phyloP scores from a whole-genome alignment of 2,113 vertebrate species.

The Mustelus asterias region DNA sequence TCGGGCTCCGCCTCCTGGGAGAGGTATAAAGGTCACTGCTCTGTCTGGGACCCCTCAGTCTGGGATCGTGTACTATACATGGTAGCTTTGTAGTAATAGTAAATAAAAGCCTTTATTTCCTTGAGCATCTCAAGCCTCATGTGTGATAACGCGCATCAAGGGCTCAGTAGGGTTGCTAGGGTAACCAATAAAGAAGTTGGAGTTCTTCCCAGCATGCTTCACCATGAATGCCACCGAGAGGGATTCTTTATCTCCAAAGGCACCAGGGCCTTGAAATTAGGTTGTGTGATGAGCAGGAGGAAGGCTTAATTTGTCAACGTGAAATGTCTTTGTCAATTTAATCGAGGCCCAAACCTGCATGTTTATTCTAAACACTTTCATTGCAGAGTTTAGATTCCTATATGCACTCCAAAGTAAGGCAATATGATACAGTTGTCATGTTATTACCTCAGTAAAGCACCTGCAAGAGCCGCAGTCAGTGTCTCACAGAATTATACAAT shows the following conservation, averaged over 20 bases:
- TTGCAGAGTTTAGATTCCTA: not conserved
- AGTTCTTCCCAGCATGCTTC: not conserved
- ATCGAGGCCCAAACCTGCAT: not conserved
- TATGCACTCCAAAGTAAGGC: not conserved
- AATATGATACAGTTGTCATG: not conserved
- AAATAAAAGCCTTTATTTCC: too few relatives aligned
- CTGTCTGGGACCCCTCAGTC: too few relatives aligned
- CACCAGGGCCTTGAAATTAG: not conserved
- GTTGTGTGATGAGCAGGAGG: not conserved
- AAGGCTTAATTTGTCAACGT: not conserved
- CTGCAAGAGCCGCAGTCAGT: not conserved
- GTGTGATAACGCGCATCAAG: too few relatives aligned
- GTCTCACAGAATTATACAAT: not conserved
- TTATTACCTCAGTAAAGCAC: not conserved
- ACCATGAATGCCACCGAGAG: not conserved
- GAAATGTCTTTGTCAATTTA: not conserved
- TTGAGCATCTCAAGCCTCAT: too few relatives aligned
- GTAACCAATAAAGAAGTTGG: not conserved
- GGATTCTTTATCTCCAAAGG: not conserved
- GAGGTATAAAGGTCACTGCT: too few relatives aligned
- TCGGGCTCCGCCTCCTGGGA: too few relatives aligned
- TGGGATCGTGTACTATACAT: too few relatives aligned
- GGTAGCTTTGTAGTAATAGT: too few relatives aligned
- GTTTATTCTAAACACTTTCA: not conserved
- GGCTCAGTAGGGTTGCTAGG: not conserved